Percentiles rank a stretch among this genome's conserved stretches.
Evolutionary conservation across 2,888 invertebrate species (phyloP).

Genomic region (Caenorhabditis panamensis): DNA sequence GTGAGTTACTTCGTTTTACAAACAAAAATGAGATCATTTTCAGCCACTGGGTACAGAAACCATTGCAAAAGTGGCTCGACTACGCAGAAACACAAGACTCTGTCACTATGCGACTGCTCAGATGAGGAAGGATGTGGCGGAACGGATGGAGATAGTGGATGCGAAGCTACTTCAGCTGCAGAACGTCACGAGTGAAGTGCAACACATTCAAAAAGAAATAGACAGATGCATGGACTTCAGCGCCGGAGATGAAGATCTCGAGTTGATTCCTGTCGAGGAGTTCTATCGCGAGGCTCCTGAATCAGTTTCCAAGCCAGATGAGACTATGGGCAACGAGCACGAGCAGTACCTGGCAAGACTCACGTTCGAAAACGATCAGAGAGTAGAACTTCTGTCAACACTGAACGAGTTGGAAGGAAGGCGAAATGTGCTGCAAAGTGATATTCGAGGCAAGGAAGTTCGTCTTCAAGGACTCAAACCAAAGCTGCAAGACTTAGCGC

Average conservation of each 20-base stretch:
- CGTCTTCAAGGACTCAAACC: slow-evolving; percentile 66
- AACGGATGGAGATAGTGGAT: slow-evolving; percentile 65
- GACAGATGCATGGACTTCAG: slow-evolving; percentile 72
- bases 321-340: slow-evolving; percentile 69
- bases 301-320: slow-evolving; percentile 52
- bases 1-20: too few species aligned
- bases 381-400: slow-evolving; percentile 66
- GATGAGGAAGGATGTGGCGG: slow-evolving; percentile 52
- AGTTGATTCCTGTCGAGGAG: slow-evolving; percentile 71
- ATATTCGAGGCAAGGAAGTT: slow-evolving; percentile 74
- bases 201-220: slow-evolving; percentile 75
- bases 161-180: slow-evolving; percentile 72
- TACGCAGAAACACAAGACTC: slow-evolving; percentile 52
- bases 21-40: too few species aligned
- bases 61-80: slow-evolving; percentile 49
- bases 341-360: slow-evolving; percentile 71
- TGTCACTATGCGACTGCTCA: slow-evolving; percentile 64
- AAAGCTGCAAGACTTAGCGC: slow-evolving; percentile 55
- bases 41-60: slow-evolving; percentile 10
- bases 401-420: slow-evolving; percentile 72
- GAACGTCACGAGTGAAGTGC: slow-evolving; percentile 73
- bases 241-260: slow-evolving; percentile 71
- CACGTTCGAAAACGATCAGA: slow-evolving; percentile 70
- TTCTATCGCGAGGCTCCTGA: slow-evolving; percentile 68
- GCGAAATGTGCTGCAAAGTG: slow-evolving; percentile 71